Base-by-base conservation (phyloP, 2,113 vertebrate species). In the Blennius ocellaris region DNA sequence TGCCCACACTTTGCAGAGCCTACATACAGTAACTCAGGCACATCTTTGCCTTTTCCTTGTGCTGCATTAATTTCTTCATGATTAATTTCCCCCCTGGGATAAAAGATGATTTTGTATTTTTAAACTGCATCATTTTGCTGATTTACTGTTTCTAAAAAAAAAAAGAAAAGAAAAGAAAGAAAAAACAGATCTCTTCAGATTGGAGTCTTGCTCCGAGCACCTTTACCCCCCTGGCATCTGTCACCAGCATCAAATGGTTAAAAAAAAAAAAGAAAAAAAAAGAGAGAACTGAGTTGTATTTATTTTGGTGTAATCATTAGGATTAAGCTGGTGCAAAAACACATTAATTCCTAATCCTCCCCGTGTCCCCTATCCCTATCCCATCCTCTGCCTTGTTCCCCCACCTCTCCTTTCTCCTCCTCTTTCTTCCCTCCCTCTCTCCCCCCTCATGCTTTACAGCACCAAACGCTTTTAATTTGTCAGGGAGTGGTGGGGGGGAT, bases 291-390 rank as follows among this genome's bases (percentile, higher is more conserved):
- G 90, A 93, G 84, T 94, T 93, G 82, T 95, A 95, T 95, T 95
- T 96, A 94, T 96, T 96, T 96, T 95, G 94, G 93, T 94, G 90
- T 92, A 83, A 95, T 96, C 94, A 94, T 95, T 92, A 94, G 95
- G 95, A 95, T 96, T 96, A 95, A 90, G 92, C 90, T 73, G 88
- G 87, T 69, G 92, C 94, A 93, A 94, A 94, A 95, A 93, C 87
- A 87, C 92, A 95, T 95, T 95, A 92, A 94, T 95, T 94, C 92
- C 92, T 96, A 96, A 96, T 96, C 95, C 94, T 69, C 51, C 90
- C 92, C 72, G 7, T 89, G 79, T 70, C 88, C 78, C 67, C 68
- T 81, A 83, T 71, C 88, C 82, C 82, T 74, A 60, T 67, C 73
- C 81, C 84, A 38, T 76, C 82, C 53, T 60, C 76, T 92, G 90